phyloP scores from a whole-genome alignment of 2,797 vertebrate genomes.

The Falco cherrug region DNA sequence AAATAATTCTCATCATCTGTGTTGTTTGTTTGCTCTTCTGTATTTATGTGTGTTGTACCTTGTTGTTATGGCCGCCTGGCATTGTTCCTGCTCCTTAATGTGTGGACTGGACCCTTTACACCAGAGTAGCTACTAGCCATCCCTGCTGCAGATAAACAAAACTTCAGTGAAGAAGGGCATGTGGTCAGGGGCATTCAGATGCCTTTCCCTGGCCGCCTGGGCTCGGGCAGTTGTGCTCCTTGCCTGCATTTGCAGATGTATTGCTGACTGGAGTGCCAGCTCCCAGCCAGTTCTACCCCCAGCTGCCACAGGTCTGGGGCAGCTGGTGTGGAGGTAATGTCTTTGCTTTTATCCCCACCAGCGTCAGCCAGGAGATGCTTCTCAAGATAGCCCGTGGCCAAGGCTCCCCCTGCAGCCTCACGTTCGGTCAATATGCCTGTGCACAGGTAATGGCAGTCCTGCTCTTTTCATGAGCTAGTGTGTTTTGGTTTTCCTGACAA shows the following conservation, averaged over 20 bases:
- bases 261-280: neutral
- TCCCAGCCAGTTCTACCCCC: neutral
- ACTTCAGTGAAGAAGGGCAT: neutral
- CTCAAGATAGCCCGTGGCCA: neutral
- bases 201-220: too few species aligned
- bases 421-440: conserved; percentile 31
- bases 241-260: neutral
- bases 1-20: too few species aligned
- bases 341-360: neutral
- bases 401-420: conserved; percentile 17
- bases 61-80: neutral
- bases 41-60: neutral
- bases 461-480: neutral
- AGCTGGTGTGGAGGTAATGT: neutral
- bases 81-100: neutral
- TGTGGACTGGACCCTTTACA: neutral
- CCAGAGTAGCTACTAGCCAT: neutral
- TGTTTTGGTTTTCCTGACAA: neutral
- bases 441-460: neutral
- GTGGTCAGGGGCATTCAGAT: neutral
- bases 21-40: neutral
- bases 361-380: conserved; percentile 3
- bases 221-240: rapidly evolving
- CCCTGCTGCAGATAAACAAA: neutral
- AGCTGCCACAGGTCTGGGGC: neutral